Evolutionary conservation across 2,888 invertebrate species (phyloP).

Genomic region (Microdon myrmicae): DNA sequence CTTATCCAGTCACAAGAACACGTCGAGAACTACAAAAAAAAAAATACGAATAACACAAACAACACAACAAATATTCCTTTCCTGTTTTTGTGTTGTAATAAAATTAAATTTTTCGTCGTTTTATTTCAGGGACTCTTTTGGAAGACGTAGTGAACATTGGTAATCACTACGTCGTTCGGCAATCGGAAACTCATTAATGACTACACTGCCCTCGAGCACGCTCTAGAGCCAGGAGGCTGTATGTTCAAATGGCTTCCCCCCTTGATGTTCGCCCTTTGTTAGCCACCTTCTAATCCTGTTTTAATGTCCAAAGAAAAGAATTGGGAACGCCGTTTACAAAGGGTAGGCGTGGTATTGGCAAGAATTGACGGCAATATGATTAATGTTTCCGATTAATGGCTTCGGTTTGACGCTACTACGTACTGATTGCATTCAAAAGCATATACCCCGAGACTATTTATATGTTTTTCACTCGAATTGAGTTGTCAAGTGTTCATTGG

Average conservation of each 20-base stretch:
- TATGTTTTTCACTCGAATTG: too few species aligned
- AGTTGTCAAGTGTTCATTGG: too few species aligned
- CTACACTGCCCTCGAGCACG: constrained; percentile 19
- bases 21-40: too few species aligned
- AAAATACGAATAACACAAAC: too few species aligned
- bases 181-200: constrained; percentile 39
- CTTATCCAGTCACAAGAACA: too few species aligned
- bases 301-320: constrained; percentile 26
- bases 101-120: constrained; percentile 6
- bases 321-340: constrained; percentile 37
- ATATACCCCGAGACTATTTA: too few species aligned
- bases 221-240: background rate
- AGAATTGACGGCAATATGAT: constrained; percentile 44
- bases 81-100: constrained; percentile 6
- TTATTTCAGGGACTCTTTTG: background rate
- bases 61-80: constrained; percentile 2
- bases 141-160: background rate
- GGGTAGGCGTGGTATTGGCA: constrained; percentile 51
- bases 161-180: constrained; percentile 17
- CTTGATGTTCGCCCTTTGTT: constrained; percentile 3
- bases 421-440: too few species aligned
- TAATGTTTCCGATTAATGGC: constrained; percentile 39
- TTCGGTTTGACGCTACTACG: constrained; percentile 16
- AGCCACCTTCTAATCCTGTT: constrained; percentile 46
- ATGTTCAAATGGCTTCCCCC: constrained; percentile 19